These are phyloP conservation scores for Cairina moschata DNA, from an alignment of 2,113 vertebrate species.

Conservation along the genomic window DNA sequence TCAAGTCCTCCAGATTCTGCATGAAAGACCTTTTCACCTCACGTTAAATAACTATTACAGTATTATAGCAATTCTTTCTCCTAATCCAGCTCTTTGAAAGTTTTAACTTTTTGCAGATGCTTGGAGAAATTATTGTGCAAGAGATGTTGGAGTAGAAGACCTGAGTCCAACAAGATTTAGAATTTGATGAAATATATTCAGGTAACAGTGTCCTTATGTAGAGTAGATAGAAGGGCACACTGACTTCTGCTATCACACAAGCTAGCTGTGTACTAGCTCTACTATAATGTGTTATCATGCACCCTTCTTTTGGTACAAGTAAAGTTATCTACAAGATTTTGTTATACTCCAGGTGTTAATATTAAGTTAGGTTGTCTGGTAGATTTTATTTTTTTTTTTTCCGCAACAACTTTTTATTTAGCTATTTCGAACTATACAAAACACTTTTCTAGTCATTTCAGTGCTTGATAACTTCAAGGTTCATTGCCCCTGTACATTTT, in stretches of 20 bases:
- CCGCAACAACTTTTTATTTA: constrained; percentile 33
- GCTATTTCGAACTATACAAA: constrained; percentile 49
- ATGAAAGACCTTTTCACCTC: background rate
- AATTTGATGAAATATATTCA: background rate
- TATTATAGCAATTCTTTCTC: background rate
- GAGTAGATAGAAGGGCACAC: background rate
- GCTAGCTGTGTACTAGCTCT: background rate
- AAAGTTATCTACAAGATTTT: background rate
- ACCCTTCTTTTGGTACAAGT: too few relatives aligned
- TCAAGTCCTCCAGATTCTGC: background rate
- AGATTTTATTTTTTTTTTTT: background rate
- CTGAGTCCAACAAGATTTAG: background rate
- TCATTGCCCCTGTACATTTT: constrained; percentile 79
- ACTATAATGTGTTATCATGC: background rate
- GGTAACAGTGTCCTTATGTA: background rate
- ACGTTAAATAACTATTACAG: background rate
- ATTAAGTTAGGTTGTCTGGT: background rate
- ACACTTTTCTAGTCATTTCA: constrained; percentile 64
- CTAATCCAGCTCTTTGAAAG: background rate
- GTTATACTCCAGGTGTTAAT: background rate
- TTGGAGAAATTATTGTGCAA: background rate
- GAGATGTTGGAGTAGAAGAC: background rate
- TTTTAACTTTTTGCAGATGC: background rate
- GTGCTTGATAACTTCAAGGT: constrained; percentile 75
- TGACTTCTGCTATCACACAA: background rate